Conservation (phyloP, 2,888 invertebrate species). For the Uloborus plumipes region DNA sequence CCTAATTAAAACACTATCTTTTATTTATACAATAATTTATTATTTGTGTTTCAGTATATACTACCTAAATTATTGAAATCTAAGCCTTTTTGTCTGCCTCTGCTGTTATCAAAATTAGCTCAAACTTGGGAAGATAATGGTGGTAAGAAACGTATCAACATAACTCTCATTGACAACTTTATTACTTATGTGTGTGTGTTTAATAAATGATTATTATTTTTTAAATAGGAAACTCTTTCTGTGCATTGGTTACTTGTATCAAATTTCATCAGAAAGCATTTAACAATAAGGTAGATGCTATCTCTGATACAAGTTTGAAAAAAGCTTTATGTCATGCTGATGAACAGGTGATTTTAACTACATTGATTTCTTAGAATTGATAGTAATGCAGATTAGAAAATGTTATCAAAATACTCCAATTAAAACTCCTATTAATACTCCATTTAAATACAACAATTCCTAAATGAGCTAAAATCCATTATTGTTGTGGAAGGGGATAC, state of each 20-base stretch:
- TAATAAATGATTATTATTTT: constrained; percentile 1
- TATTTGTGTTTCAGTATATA: constrained; percentile 23
- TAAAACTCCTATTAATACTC: background rate
- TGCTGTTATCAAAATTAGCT: constrained; percentile 21
- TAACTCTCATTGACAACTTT: background rate
- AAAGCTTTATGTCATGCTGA: constrained; percentile 45
- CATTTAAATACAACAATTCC: too few species aligned
- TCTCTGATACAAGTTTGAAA: constrained; percentile 16
- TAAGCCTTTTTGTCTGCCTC: constrained; percentile 1
- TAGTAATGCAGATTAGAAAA: background rate
- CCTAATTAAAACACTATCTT: too few species aligned
- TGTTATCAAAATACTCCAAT: too few species aligned
- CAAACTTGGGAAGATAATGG: constrained; percentile 24
- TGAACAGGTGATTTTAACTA: constrained; percentile 30
- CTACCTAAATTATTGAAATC: constrained; percentile 41
- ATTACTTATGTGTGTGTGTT: too few species aligned
- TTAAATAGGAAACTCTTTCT: constrained; percentile 36
- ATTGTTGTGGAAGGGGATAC: background rate
- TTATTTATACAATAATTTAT: too few species aligned
- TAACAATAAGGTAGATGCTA: constrained; percentile 3
- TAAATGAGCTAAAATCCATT: too few species aligned
- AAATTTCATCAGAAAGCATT: constrained; percentile 25
- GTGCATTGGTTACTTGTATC: constrained; percentile 34
- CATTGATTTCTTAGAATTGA: background rate
- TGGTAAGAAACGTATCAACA: constrained; percentile 3